These are phyloP conservation scores for Monarcha castaneiventris DNA, from an alignment of 2,113 vertebrate genomes.

Conservation along the genomic window DNA sequence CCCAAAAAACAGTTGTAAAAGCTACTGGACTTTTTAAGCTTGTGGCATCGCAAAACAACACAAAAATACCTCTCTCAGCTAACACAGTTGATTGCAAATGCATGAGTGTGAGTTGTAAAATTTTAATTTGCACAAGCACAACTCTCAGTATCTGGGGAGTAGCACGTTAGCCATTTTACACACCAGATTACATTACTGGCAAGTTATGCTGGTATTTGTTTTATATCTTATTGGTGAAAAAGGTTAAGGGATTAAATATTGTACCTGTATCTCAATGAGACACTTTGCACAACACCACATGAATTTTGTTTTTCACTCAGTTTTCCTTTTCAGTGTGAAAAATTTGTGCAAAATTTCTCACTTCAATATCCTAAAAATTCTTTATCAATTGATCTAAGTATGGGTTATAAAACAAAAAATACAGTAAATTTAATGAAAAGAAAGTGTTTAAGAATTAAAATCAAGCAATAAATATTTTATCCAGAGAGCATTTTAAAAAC, in stretches of 20 bases:
- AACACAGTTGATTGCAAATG: background rate
- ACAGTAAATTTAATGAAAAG: background rate
- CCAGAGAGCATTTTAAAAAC: background rate
- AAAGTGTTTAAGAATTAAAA: background rate
- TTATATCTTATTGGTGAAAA: background rate
- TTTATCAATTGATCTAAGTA: background rate
- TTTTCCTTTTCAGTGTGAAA: background rate
- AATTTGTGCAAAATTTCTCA: background rate
- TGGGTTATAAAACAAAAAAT: background rate
- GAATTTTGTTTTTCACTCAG: background rate
- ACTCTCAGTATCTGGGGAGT: background rate
- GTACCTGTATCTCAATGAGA: background rate
- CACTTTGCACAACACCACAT: fast-evolving
- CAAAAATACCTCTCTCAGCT: background rate
- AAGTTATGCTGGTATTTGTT: background rate
- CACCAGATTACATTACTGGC: background rate
- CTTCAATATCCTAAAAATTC: background rate
- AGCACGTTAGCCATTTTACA: background rate
- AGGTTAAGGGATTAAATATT: background rate
- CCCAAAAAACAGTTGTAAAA: background rate
- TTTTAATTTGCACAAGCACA: background rate
- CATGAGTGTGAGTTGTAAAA: background rate
- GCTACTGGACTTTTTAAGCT: background rate
- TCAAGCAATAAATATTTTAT: background rate
- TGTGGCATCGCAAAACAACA: background rate